Percentiles rank a stretch among this genome's conserved stretches.
Conservation (phyloP, 1,140 invertebrate species). For the Ganaspis sp. region DNA sequence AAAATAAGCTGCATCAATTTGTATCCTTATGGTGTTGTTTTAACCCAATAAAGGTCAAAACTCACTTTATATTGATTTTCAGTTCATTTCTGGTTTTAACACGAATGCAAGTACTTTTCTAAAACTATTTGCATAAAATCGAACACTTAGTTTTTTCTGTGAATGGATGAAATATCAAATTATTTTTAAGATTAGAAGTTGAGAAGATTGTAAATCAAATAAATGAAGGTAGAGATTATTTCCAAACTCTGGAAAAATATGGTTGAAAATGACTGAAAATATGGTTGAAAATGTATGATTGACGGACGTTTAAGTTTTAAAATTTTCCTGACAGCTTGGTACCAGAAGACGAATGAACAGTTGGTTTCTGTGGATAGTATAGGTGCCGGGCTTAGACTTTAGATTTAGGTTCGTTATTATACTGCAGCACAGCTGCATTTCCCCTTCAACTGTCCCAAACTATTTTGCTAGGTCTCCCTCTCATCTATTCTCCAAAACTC, state of each 20-base stretch:
- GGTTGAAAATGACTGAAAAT: neutral
- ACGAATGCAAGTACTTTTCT: too few relatives aligned
- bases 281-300: neutral
- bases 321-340: conserved; percentile 58
- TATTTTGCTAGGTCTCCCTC: conserved; percentile 61
- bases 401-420: conserved; percentile 65
- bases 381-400: conserved; percentile 58
- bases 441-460: conserved; percentile 56
- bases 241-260: neutral
- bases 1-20: too few relatives aligned
- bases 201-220: neutral
- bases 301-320: neutral
- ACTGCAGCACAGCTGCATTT: conserved; percentile 69
- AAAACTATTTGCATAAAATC: too few relatives aligned
- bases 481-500: conserved; percentile 26
- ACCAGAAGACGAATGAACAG: conserved; percentile 72
- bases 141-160: too few relatives aligned
- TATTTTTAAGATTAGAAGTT: too few relatives aligned
- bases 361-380: conserved; percentile 71
- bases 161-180: too few relatives aligned
- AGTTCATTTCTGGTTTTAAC: too few relatives aligned
- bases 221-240: neutral
- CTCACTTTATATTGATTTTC: too few relatives aligned
- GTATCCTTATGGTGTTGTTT: too few relatives aligned
- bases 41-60: too few relatives aligned